Percentiles rank a stretch among this genome's conserved stretches.
phyloP scores from a whole-genome alignment of 2,888 invertebrate genomes.

The Lepidocyrtoides sp. region DNA sequence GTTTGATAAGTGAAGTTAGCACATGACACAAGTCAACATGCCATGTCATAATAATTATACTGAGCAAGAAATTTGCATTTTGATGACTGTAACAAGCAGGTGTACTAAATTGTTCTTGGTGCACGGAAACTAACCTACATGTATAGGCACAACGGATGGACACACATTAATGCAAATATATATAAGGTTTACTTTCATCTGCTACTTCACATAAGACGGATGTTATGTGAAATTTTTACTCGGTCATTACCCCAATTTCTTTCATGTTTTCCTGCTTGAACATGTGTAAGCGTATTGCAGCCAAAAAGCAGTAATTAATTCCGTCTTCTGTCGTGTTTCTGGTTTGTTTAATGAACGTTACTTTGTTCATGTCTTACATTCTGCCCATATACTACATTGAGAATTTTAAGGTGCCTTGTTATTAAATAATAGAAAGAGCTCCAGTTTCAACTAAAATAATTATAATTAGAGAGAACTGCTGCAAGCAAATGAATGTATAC shows the following conservation, averaged over 20 bases:
- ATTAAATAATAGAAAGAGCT: slow-evolving; percentile 13
- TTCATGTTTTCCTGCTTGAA: slow-evolving; percentile 22
- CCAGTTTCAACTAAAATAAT: not conserved
- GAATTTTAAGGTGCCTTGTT: not conserved
- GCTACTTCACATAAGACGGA: not conserved
- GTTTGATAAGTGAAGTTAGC: not conserved
- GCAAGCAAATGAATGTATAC: not conserved
- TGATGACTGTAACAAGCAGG: not conserved
- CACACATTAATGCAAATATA: not conserved
- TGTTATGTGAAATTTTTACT: not conserved
- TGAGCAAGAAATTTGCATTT: slow-evolving; percentile 34
- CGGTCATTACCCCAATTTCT: slow-evolving; percentile 21
- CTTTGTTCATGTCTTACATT: slow-evolving; percentile 2
- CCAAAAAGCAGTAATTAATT: slow-evolving; percentile 61
- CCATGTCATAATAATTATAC: slow-evolving; percentile 22
- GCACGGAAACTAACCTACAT: not conserved
- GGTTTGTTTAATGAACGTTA: slow-evolving; percentile 51
- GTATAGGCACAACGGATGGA: no score
- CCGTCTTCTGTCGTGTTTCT: slow-evolving; percentile 6
- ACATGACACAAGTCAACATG: not conserved
- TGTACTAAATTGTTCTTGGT: not conserved
- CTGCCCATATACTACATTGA: not conserved
- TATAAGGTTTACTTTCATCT: not conserved
- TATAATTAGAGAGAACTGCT: slow-evolving; percentile 28
- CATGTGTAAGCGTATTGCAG: not conserved